Percentiles rank a stretch among this genome's conserved stretches.
phyloP scores from a whole-genome alignment of 2,888 invertebrate genomes.

The Onchidella celtica region DNA sequence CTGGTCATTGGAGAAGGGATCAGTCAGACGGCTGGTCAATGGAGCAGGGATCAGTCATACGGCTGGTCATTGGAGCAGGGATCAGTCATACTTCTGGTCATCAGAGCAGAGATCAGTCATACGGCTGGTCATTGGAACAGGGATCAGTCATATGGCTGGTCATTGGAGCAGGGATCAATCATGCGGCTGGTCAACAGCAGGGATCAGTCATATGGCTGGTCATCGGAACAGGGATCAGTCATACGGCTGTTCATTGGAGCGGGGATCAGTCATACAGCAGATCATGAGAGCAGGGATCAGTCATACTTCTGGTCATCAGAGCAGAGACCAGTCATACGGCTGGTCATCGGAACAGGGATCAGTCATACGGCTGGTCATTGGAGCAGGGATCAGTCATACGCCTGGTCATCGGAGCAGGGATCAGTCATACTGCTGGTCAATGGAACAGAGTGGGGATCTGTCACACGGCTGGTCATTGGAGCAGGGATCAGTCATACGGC shows the following conservation, averaged over 20 bases:
- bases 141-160: neutral
- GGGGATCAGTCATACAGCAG: neutral
- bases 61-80: neutral
- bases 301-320: neutral
- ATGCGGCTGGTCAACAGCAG: slow-evolving; percentile 30
- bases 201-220: slow-evolving; percentile 11
- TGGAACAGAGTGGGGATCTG: neutral
- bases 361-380: slow-evolving; percentile 23
- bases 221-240: slow-evolving; percentile 22
- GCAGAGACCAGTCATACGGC: neutral
- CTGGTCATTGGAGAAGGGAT: slow-evolving; percentile 4
- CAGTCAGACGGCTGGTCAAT: slow-evolving; percentile 27
- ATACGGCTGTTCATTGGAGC: neutral
- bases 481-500: neutral
- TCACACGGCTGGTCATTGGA: slow-evolving; percentile 16
- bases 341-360: neutral
- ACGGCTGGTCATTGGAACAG: slow-evolving; percentile 17
- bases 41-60: neutral
- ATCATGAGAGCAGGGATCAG: neutral
- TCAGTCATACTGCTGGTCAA: neutral
- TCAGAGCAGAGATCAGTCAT: neutral
- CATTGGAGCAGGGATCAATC: slow-evolving; percentile 17
- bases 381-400: neutral
- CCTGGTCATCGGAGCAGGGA: neutral
- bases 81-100: neutral